Conservation (phyloP, 2,113 vertebrate species). For the Zeus faber region DNA sequence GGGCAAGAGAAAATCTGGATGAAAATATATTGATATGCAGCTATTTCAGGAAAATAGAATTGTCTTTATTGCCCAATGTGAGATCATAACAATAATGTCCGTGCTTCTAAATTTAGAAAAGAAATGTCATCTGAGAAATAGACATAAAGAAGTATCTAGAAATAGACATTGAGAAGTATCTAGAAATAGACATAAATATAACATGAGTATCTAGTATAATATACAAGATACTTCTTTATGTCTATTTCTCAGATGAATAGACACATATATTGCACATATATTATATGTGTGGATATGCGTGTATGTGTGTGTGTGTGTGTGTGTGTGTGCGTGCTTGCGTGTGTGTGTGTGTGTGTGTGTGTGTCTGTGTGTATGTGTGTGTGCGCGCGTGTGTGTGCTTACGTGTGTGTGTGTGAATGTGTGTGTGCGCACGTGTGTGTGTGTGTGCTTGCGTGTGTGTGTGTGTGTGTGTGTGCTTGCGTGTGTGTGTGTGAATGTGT, state of each 20-base stretch:
- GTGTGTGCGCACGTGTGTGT: not conserved
- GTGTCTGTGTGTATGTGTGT: not conserved
- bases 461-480: not conserved
- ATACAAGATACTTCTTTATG: no score
- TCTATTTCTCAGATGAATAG: no score
- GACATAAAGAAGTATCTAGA: no score
- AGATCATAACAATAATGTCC: no score
- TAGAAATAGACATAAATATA: no score
- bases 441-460: not conserved
- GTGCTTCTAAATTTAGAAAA: no score
- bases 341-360: slow-evolving; percentile 1
- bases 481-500: not conserved
- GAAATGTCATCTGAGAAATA: no score
- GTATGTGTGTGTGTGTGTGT: not conserved
- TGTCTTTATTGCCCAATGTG: no score
- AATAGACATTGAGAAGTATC: no score
- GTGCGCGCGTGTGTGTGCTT: not conserved
- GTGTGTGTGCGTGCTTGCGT: not conserved
- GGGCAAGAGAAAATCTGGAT: slow-evolving; percentile 14
- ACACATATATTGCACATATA: not conserved
- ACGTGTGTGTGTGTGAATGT: not conserved
- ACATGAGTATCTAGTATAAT: no score
- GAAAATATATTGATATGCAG: no score
- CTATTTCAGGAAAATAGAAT: no score
- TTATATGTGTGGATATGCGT: not conserved